Percentiles rank a stretch among this genome's conserved stretches.
phyloP scores from a whole-genome alignment of 1,140 invertebrate species.

The Drosophila kikkawai region DNA sequence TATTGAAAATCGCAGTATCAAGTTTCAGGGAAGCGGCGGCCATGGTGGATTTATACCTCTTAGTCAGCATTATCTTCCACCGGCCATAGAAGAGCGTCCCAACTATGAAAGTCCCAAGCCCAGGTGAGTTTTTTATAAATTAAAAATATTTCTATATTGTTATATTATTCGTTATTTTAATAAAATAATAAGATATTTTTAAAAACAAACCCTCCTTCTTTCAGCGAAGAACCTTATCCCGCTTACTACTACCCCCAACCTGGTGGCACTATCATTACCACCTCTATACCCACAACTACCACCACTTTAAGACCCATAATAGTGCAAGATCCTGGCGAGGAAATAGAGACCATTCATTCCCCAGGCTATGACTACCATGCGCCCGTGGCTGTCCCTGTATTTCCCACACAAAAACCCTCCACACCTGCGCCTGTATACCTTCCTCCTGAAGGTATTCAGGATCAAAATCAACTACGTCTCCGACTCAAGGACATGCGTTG shows the following conservation, averaged over 20 bases:
- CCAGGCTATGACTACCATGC: conserved; percentile 73
- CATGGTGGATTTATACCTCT: conserved; percentile 71
- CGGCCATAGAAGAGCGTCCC: conserved; percentile 59
- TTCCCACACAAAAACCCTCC: conserved; percentile 36
- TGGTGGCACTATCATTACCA: conserved; percentile 28
- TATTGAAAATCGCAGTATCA: conserved; percentile 72
- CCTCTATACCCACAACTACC: conserved; percentile 37
- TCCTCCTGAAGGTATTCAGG: conserved; percentile 29
- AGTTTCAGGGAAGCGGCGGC: conserved; percentile 16
- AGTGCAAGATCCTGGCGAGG: conserved; percentile 62
- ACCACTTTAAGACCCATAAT: conserved; percentile 57
- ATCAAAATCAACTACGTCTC: conserved; percentile 61
- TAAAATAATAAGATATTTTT: no score
- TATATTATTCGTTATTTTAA: background rate
- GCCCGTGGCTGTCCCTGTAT: conserved; percentile 37
- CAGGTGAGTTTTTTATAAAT: conserved; percentile 28
- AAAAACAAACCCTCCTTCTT: background rate
- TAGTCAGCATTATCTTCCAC: conserved; percentile 68
- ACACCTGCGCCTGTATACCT: conserved; percentile 70
- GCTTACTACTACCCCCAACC: conserved; percentile 68
- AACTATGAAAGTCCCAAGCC: conserved; percentile 73
- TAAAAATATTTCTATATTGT: no score
- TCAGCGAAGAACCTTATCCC: conserved; percentile 41
- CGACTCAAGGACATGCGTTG: conserved; percentile 82
- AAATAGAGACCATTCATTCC: conserved; percentile 29